phyloP scores from a whole-genome alignment of 92 coral and sea anemone genomes.

The Porites evermanni region DNA sequence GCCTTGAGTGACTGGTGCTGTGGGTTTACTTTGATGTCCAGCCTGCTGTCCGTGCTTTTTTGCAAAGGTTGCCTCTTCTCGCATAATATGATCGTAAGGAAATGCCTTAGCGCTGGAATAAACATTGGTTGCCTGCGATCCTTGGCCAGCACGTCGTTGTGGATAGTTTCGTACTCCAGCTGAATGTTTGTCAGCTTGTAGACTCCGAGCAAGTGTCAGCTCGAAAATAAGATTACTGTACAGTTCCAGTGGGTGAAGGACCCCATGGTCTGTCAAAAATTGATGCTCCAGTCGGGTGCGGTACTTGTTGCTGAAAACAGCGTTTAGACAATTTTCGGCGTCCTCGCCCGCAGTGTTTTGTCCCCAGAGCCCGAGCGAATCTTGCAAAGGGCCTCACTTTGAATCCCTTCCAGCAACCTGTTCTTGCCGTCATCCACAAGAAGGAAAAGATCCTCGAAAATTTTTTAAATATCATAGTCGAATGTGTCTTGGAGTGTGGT shows the following conservation, averaged over 20 bases:
- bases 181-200: conserved; percentile 14
- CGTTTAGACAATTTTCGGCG: neutral
- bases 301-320: conserved; percentile 18
- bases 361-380: neutral
- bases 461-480: neutral
- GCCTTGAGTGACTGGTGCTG: conserved; percentile 23
- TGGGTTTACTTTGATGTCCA: neutral
- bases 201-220: neutral
- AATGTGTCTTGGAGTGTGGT: conserved; percentile 1
- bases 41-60: neutral
- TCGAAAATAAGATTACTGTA: neutral
- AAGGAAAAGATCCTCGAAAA: neutral
- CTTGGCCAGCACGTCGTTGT: neutral
- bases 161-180: conserved; percentile 11
- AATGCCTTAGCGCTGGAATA: conserved; percentile 5
- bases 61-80: neutral
- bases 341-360: neutral
- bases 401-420: neutral
- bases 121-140: neutral
- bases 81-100: conserved; percentile 17
- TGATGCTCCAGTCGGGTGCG: conserved; percentile 2
- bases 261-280: conserved; percentile 25
- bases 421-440: neutral
- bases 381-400: neutral
- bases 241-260: neutral